A percentile compares a stretch with the other conserved stretches of the same genome.
Conservation (phyloP, 2,113 vertebrate species). For the Speoplatyrhinus poulsoni region DNA sequence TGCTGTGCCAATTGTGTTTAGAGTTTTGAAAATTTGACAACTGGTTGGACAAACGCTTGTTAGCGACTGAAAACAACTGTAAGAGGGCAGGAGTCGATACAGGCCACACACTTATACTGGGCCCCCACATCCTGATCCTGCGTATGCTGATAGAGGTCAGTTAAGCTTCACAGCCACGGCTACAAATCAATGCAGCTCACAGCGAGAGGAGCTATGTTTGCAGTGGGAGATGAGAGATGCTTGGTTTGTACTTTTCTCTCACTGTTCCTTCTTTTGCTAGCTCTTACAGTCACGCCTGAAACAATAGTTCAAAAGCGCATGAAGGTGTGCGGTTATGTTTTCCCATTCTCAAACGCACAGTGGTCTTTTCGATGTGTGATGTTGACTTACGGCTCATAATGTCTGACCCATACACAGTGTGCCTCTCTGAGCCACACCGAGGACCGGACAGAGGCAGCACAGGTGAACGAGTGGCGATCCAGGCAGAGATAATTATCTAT, state of each 20-base stretch:
- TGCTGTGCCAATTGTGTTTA: no score
- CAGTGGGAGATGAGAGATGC: not conserved
- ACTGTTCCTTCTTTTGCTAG: not conserved
- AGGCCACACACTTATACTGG: not conserved
- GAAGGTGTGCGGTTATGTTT: constrained; percentile 2
- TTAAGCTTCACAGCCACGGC: constrained; percentile 30
- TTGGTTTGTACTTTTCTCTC: not conserved
- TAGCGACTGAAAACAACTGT: no score
- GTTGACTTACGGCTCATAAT: constrained; percentile 15
- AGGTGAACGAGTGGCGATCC: constrained; percentile 34
- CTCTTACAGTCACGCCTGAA: constrained; percentile 15
- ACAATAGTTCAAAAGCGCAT: constrained; percentile 27
- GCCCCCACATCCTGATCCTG: constrained; percentile 42
- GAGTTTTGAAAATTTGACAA: no score
- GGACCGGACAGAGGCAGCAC: constrained; percentile 11
- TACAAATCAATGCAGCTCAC: constrained; percentile 53
- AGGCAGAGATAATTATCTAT: not conserved
- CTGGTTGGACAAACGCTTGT: no score
- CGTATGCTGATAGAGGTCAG: constrained; percentile 64
- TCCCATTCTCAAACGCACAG: not conserved
- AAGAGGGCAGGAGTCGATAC: no score
- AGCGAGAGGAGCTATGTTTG: constrained; percentile 28
- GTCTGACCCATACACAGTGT: constrained; percentile 24
- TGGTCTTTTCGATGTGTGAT: constrained; percentile 31
- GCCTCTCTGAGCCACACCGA: constrained; percentile 27